phyloP scores from a whole-genome alignment of 2,888 invertebrate genomes.

The Metopia argyrocephala region DNA sequence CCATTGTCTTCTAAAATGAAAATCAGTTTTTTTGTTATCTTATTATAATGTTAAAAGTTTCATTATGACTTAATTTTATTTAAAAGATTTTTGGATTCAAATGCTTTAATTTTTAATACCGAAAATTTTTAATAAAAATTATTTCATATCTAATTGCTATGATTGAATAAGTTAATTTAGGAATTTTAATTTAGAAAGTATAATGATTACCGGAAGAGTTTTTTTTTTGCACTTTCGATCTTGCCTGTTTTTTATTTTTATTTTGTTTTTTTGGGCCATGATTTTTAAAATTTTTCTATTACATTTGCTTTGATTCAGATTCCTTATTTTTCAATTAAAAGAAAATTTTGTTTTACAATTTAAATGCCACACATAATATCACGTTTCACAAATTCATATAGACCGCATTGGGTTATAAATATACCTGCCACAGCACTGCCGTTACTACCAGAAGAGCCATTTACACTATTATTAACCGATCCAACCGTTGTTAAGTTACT shows the following conservation, averaged over 20 bases:
- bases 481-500: conserved; percentile 88
- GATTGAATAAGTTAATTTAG: no score
- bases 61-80: no score
- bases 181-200: no score
- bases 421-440: conserved; percentile 23
- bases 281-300: conserved; percentile 9
- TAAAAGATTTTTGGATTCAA: no score
- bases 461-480: conserved; percentile 1
- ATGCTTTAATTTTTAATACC: no score
- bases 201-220: no score
- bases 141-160: no score
- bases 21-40: no score
- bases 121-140: no score
- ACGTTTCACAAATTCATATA: conserved; percentile 59
- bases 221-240: conserved; percentile 3
- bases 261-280: conserved; percentile 15
- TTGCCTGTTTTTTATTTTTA: neutral
- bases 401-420: conserved; percentile 79
- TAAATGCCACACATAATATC: conserved; percentile 57
- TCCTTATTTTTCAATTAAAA: no score
- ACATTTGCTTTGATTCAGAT: neutral
- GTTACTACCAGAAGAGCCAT: neutral
- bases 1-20: no score
- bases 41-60: no score
- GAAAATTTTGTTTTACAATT: neutral